phyloP scores from a whole-genome alignment of 2,113 vertebrate species.

The Ciconia maguari region DNA sequence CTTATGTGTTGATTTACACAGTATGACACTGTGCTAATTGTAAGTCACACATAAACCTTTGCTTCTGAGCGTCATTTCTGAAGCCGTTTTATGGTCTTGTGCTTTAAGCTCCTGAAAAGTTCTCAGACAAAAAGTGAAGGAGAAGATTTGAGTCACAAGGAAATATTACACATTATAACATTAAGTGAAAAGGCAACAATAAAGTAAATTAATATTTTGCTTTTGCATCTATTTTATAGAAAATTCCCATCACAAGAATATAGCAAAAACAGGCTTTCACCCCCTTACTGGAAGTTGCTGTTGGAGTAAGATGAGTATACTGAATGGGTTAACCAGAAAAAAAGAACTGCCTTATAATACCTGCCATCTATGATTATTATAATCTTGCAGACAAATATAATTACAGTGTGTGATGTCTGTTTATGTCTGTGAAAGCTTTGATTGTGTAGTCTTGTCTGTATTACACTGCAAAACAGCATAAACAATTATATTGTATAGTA shows the following conservation, averaged over 20 bases:
- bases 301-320: constrained; percentile 42
- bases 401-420: constrained; percentile 79
- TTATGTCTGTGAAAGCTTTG: constrained; percentile 76
- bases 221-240: constrained; percentile 49
- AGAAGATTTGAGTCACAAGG: constrained; percentile 28
- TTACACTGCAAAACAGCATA: constrained; percentile 72
- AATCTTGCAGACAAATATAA: constrained; percentile 80
- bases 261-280: constrained; percentile 42
- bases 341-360: constrained; percentile 67
- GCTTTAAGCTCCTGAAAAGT: background rate
- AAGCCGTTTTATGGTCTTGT: background rate
- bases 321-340: constrained; percentile 66
- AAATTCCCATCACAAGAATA: constrained; percentile 51
- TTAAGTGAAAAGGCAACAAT: constrained; percentile 35
- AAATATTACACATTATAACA: constrained; percentile 19
- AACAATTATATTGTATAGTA: constrained; percentile 74
- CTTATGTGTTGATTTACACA: background rate
- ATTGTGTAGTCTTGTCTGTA: constrained; percentile 74
- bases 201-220: constrained; percentile 42
- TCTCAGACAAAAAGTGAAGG: background rate
- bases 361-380: constrained; percentile 78
- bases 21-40: background rate
- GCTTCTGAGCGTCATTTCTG: background rate
- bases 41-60: background rate
- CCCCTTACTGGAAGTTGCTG: constrained; percentile 45